These are phyloP conservation scores for Furnarius figulus DNA, from an alignment of 2,113 vertebrate genomes.

Conservation along the genomic window DNA sequence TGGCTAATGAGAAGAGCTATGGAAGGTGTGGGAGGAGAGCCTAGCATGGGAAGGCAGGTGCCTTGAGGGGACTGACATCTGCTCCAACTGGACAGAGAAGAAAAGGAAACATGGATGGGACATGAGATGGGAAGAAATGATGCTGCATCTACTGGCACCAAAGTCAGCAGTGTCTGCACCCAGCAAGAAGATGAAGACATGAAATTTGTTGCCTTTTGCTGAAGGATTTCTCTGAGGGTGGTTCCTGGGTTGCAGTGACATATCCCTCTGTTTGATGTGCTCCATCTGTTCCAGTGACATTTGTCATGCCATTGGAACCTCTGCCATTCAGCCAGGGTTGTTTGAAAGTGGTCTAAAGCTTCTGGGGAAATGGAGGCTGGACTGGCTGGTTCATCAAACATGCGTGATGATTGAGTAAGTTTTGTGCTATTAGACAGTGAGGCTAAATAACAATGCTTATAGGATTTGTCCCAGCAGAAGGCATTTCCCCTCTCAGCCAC, in stretches of 20 bases:
- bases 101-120: not conserved
- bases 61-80: not conserved
- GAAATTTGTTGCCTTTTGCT: not conserved
- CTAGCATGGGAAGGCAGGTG: not conserved
- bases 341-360: not conserved
- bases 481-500: not conserved
- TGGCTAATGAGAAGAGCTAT: not conserved
- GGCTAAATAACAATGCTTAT: not conserved
- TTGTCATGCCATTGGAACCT: not conserved
- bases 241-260: not conserved
- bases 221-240: not conserved
- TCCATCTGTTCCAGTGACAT: fast-evolving
- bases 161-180: not conserved
- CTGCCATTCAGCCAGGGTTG: not conserved
- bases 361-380: not conserved
- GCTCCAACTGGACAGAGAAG: fast-evolving
- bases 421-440: not conserved
- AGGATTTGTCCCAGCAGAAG: not conserved
- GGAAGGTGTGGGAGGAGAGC: not conserved
- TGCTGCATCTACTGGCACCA: not conserved
- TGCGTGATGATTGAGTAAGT: not conserved
- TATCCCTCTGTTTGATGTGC: not conserved
- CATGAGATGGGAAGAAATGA: not conserved
- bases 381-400: not conserved
- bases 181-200: fast-evolving